Evolutionary conservation across 2,113 vertebrate species (phyloP), one percentile per base, ranked within the genome.

Genomic region (Heliornis fulica): DNA sequence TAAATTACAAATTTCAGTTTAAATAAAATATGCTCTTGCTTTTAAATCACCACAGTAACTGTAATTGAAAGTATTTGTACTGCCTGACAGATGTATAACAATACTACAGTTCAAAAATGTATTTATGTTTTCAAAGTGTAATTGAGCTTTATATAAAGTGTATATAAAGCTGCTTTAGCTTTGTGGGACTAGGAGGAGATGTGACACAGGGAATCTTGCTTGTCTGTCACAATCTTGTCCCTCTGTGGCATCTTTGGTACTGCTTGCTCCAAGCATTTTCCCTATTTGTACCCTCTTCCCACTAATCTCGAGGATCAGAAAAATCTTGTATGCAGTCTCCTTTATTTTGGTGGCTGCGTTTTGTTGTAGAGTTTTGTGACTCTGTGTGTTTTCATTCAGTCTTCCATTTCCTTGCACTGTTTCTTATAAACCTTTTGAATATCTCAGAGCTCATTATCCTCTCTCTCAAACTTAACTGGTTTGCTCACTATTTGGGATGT

Each of bases 211-310:
- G 50, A 74, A 70, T 19, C 34, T 36, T 76, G 61, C 3, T 34
- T 60, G 57, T 14, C 53, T 85, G 48, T 82, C 60, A 31, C 43
- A 91, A 40, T n/a, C 22, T 65, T 71, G 64, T 68, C 36, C 7
- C 13, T 41, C 18, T 75, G 34, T 1, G 8, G 26, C 11, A 20
- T 40, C n/a, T 36, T 41, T 0, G 0, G 32, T 59, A 8, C 59
- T 38, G 2, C 45, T 72, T 45, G 21, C 65, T 89, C 29, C 28
- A 38, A 26, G 26, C 9, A 7, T 61, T 71, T 68, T 71, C 60
- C 50, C 10, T 34, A 25, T 56, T 21, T 43, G 26, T 29, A 7
- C 26, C 15, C 4, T 70, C 57, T 82, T 75, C 51, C 46, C 20
- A 2, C 36, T 69, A 45, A 48, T 53, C 21, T 36, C 0, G 2